Evolutionary conservation across 2,797 vertebrate genomes (phyloP), one percentile per base, ranked within the genome.

Genomic region (Taenioides sp.): DNA sequence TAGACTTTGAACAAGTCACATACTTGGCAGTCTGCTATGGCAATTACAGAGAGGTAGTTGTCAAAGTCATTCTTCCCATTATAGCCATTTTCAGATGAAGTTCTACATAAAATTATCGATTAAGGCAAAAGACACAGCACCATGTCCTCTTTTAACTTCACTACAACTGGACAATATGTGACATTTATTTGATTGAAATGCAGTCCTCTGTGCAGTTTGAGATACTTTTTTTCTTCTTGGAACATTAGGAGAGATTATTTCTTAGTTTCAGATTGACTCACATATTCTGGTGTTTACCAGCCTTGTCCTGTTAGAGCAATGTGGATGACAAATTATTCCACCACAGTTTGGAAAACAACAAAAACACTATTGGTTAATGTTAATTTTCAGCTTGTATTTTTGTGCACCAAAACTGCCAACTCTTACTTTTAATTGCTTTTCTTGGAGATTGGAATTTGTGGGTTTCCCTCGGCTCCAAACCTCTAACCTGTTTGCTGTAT

Each of bases 401-500:
- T 70, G 70, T 69, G 80, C 63, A 74, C 47, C 22, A 55, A 63
- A 52, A 72, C 14, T 62, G 25, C 60, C 11, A 65, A 27, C 59
- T 80, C 31, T 75, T 76, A 77, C 77, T 70, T 76, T 69, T 63
- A 80, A 71, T 70, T 70, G 65, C 72, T 84, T 73, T 77, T 72
- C 76, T 70, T 72, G 83, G 83, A 84, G 80, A 80, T 73, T 66
- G 85, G 89, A 93, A 93, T 93, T 81, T 76, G 74, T 10, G 78
- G 25, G 65, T 27, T 31, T 81, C 77, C 79, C 85, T 71, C 70
- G 22, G 67, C 82, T 84, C 84, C 37, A 17, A n/a, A n/a, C 83
- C 78, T 72, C 77, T 40, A 37, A 31, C 62, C 81, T 92, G 92
- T 92, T 92, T 92, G 88, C 88, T 84, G 90, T 86, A 90, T 87